Conservation (phyloP, 2,888 invertebrate genomes). For the Drosophila vallismaia region DNA sequence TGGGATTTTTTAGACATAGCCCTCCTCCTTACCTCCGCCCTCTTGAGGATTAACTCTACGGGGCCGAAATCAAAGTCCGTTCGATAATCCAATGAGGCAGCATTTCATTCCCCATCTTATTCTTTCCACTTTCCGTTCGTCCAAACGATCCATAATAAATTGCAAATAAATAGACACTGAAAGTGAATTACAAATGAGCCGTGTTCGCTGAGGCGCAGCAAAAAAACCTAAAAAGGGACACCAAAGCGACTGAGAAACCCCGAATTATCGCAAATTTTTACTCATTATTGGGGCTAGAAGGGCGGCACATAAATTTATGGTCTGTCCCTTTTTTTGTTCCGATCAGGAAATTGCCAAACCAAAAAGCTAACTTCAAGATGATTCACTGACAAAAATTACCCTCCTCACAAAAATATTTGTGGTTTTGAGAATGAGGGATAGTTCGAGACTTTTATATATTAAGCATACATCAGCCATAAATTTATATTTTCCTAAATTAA, state of each 20-base stretch:
- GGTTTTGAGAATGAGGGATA: background rate
- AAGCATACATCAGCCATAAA: background rate
- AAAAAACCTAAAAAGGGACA: conserved; percentile 32
- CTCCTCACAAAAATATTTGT: background rate
- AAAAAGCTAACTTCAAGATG: conserved; percentile 24
- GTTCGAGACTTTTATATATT: background rate
- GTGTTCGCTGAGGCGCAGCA: conserved; percentile 59
- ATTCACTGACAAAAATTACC: background rate
- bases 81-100: conserved; percentile 73
- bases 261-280: conserved; percentile 76
- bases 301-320: conserved; percentile 72
- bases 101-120: conserved; percentile 57
- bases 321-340: conserved; percentile 61
- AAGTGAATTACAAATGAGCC: conserved; percentile 77
- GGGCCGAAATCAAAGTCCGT: conserved; percentile 65
- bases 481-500: background rate
- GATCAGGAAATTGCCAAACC: conserved; percentile 66
- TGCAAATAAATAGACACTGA: conserved; percentile 66
- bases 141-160: conserved; percentile 63
- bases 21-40: background rate
- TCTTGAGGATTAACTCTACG: conserved; percentile 14
- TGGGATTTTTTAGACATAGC: conserved; percentile 56
- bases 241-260: conserved; percentile 54
- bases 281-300: conserved; percentile 73
- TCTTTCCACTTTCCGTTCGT: conserved; percentile 2